Evolutionary conservation across 2,797 vertebrate species (phyloP).

Genomic region (Avahi laniger): DNA sequence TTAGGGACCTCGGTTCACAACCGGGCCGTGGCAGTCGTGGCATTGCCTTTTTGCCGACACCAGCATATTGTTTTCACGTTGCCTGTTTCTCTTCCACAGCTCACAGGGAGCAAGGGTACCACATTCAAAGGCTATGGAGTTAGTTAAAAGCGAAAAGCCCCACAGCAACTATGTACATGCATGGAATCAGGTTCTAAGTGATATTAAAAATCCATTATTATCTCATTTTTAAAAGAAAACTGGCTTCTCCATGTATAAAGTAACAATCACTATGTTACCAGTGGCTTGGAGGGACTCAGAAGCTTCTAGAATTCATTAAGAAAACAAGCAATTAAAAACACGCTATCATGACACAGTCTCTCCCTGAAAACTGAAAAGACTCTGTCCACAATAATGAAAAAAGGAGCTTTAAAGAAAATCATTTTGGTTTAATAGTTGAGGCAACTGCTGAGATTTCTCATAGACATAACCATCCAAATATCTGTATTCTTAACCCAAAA

Average conservation of each 20-base stretch:
- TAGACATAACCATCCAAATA: neutral
- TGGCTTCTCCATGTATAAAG: slow-evolving; percentile 48
- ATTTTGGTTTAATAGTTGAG: neutral
- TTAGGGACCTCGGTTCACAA: neutral
- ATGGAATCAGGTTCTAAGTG: neutral
- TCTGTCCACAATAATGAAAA: neutral
- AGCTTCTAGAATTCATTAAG: slow-evolving; percentile 21
- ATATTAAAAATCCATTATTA: slow-evolving; percentile 44
- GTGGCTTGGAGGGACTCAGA: neutral
- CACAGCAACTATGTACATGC: neutral
- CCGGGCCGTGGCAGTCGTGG: rapidly evolving
- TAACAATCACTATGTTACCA: neutral
- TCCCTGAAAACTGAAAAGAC: neutral
- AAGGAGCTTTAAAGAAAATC: neutral
- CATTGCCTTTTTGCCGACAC: neutral
- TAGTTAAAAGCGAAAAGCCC: neutral
- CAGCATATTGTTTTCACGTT: neutral
- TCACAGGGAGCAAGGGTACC: neutral
- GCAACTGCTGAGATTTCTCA: neutral
- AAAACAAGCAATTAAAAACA: slow-evolving; percentile 38
- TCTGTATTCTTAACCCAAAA: neutral
- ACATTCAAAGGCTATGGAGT: neutral
- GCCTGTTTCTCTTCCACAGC: neutral
- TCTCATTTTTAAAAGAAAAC: neutral
- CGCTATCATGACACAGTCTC: neutral